Evolutionary conservation across 2,888 invertebrate genomes (phyloP), one percentile per base, ranked within the genome.

Genomic region (Drosophila sordidapex): DNA sequence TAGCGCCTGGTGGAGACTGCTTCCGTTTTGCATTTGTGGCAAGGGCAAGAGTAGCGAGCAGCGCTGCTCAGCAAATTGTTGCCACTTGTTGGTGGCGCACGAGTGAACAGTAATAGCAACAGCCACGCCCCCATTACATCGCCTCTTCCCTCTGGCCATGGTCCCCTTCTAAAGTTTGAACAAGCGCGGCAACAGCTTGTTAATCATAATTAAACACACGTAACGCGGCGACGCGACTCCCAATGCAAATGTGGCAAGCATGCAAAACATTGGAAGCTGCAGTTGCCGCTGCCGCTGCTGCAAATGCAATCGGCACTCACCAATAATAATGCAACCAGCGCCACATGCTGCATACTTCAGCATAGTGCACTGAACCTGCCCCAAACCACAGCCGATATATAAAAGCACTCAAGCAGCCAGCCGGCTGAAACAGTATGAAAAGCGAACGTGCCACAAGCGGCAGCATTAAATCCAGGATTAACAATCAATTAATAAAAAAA

Each of bases 311-410:
- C 74, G 68, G 43, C 64, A 74, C 68, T 68, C 74, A 35, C 49
- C 60, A 70, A 66, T 77, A 70, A 52, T 76, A 64, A 60, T 57
- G 59, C 67, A 29, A 53, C 38, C 27, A 56, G 53, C 67, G 40
- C 82, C 84, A 70, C 85, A 81, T 84, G 62, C 54, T 43, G 58
- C 63, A 25, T 56, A 27, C 56, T 49, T 65, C 69, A 27, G 31
- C 70, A 46, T 67, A 77, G 85, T 85, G 85, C 85, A 89, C 86
- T 85, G 85, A 90, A 85, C 85, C 73, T 87, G 79, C 25, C 29
- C 33, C 31, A n/a, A 60, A 31, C 27, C 27, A 18, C 36, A 56
- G 53, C 29, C 29, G n/a, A 57, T 56, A 68, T 85, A 85, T 85
- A 85, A 85, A 85, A 85, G 77, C 80, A 46, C n/a, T 58, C 31